phyloP scores from a whole-genome alignment of 2,113 vertebrate species.

The Amazona guildingii region DNA sequence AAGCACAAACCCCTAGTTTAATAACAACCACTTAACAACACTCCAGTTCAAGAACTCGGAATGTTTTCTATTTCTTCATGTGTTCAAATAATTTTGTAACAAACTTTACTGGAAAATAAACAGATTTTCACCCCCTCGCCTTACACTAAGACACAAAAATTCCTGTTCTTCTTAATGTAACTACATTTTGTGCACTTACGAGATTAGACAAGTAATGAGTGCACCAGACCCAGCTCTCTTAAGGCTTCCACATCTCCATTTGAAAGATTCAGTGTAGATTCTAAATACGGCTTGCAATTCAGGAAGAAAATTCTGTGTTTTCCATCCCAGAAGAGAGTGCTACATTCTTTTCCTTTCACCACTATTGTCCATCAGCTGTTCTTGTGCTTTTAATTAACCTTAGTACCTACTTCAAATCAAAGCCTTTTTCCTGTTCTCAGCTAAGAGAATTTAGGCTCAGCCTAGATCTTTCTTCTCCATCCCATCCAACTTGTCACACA shows the following conservation, averaged over 20 bases:
- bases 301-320: not conserved
- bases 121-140: not conserved
- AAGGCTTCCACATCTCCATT: not conserved
- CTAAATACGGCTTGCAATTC: not conserved
- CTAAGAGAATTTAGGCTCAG: not conserved
- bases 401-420: not conserved
- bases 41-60: not conserved
- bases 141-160: not conserved
- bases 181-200: not conserved
- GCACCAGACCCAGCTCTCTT: not conserved
- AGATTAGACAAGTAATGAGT: not conserved
- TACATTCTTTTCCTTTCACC: not conserved
- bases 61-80: not conserved
- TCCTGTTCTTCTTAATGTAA: not conserved
- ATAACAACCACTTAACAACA: not conserved
- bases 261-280: not conserved
- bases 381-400: not conserved
- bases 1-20: not conserved
- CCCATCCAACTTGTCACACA: not conserved
- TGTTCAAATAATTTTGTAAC: not conserved
- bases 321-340: not conserved
- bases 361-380: not conserved
- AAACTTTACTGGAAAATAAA: slow-evolving; percentile 3
- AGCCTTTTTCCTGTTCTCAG: not conserved
- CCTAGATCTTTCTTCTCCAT: not conserved